Conservation (phyloP, 2,888 invertebrate genomes). For the Cephus sareptanus region DNA sequence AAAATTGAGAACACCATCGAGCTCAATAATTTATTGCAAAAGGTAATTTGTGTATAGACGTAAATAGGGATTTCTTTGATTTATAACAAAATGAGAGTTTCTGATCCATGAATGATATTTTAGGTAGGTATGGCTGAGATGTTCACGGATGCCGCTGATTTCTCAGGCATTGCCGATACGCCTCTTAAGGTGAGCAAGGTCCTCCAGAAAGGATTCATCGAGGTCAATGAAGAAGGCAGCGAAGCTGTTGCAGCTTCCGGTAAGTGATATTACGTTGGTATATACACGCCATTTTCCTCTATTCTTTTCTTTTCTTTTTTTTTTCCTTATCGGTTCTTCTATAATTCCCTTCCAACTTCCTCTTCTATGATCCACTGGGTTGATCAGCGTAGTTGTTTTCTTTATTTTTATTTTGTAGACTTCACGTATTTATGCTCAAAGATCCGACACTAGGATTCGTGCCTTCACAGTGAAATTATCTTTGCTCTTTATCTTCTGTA, state of each 20-base stretch:
- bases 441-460: too few species aligned
- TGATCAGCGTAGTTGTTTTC: too few species aligned
- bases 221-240: conserved; percentile 89
- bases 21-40: conserved; percentile 71
- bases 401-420: too few species aligned
- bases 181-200: conserved; percentile 76
- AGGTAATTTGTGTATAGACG: conserved; percentile 68
- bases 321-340: too few species aligned
- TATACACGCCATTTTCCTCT: conserved; percentile 3
- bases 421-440: too few species aligned
- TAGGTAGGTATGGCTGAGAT: conserved; percentile 80
- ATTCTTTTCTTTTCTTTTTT: conserved; percentile 2
- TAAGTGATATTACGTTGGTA: conserved; percentile 64
- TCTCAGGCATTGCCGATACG: conserved; percentile 73
- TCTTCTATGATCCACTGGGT: too few species aligned
- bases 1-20: conserved; percentile 80
- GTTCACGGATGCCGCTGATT: conserved; percentile 73
- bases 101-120: conserved; percentile 33
- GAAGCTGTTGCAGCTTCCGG: conserved; percentile 88
- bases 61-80: background rate
- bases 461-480: too few species aligned
- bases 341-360: too few species aligned
- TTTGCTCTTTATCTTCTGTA: too few species aligned
- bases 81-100: background rate
- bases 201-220: conserved; percentile 86